Evolutionary conservation across 1,140 invertebrate genomes (phyloP), one percentile per base, ranked within the genome.

Genomic region (Paracyclopina nana): DNA sequence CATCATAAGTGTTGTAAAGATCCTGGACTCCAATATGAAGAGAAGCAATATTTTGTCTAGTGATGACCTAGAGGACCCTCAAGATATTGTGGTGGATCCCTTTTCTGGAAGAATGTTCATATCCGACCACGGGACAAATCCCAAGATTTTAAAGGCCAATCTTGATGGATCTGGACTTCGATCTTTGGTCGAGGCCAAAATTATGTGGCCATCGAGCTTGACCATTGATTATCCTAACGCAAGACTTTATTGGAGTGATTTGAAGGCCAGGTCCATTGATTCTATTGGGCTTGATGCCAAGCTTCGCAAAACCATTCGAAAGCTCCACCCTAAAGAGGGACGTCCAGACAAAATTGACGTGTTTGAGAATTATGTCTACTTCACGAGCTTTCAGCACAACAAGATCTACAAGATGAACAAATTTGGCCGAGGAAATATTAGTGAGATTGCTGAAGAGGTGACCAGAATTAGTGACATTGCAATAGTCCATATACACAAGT

Each of bases 201-300:
- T 78, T n/a, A 69, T 75, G 11, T 74, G 73, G 62, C 74, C 79
- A 1, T 72, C 70, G 16, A 75, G 77, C 34, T 61, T 85, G 2
- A 70, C 78, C 1, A 70, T 83, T 48, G 78, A 80, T 64, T 70
- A 74, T 62, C 67, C 74, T 11, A 72, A 73, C 3, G 63, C 66
- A 14, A 62, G 77, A 43, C 57, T 85, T 0, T 85, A 83, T 64
- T 84, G 79, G 79, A 69, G 73, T 1, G 80, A 85, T 63, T 73
- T 78, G 0, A 69, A 78, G 48, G 63, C 77, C 3, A 75, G 77
- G 58, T 77, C 76, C 56, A 77, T 87, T 46, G 80, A 85, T 64
- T 68, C 77, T 26, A 71, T 74, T 48, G 72, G 76, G 57, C 44
- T 14, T n/a, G 78, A 86, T 61, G 82, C 82, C 25, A 72, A 68